A percentile compares a stretch with the other conserved stretches of the same genome.
These are phyloP conservation scores for Rhinophrynus dorsalis DNA, from an alignment of 2,797 vertebrate species.

Conservation along the genomic window DNA sequence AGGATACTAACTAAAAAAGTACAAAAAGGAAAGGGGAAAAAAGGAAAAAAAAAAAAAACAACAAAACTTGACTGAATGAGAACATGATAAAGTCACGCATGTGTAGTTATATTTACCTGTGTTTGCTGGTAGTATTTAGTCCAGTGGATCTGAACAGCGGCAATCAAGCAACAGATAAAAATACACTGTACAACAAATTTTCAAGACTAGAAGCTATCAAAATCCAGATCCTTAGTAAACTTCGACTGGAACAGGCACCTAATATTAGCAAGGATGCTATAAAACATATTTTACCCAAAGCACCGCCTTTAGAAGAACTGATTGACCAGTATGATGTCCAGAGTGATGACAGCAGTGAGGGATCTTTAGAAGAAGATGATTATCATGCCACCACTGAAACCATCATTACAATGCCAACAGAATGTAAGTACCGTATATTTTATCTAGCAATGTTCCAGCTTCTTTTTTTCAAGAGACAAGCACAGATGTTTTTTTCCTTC, in stretches of 20 bases:
- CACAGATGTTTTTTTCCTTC: slow-evolving; percentile 17
- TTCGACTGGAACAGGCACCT: slow-evolving; percentile 93
- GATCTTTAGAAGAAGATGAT: slow-evolving; percentile 88
- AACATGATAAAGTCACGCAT: slow-evolving; percentile 79
- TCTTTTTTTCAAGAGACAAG: slow-evolving; percentile 1
- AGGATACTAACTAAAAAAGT: slow-evolving; percentile 43
- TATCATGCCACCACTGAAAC: slow-evolving; percentile 93
- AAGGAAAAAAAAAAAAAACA: slow-evolving; percentile 44
- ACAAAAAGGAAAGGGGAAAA: slow-evolving; percentile 50
- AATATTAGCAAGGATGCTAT: slow-evolving; percentile 96
- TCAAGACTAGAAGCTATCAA: slow-evolving; percentile 95
- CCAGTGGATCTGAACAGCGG: slow-evolving; percentile 80
- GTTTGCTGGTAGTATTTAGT: slow-evolving; percentile 79
- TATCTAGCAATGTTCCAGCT: background rate
- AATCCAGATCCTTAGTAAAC: slow-evolving; percentile 95
- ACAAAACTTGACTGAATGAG: slow-evolving; percentile 57
- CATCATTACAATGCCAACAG: slow-evolving; percentile 91
- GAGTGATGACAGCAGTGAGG: slow-evolving; percentile 89
- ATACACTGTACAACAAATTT: slow-evolving; percentile 87
- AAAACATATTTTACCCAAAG: slow-evolving; percentile 91
- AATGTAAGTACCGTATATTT: slow-evolving; percentile 80
- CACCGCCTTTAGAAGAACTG: slow-evolving; percentile 93
- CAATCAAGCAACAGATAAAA: slow-evolving; percentile 76
- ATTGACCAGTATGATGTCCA: slow-evolving; percentile 97
- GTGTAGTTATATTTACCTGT: slow-evolving; percentile 76